phyloP scores from a whole-genome alignment of 2,888 invertebrate genomes.

The Epirrhoe tristata region DNA sequence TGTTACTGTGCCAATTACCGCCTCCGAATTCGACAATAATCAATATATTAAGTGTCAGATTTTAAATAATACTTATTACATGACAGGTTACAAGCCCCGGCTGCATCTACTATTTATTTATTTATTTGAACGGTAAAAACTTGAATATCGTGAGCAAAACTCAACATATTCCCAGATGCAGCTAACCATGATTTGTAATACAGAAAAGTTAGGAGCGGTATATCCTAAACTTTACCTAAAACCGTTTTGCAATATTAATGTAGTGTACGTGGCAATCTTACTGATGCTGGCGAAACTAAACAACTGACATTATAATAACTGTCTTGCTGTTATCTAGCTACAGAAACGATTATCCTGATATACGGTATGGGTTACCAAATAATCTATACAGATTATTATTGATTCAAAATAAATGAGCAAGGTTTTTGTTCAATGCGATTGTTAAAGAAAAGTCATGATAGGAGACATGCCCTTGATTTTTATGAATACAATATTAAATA shows the following conservation, averaged over 20 bases:
- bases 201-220: constrained; percentile 69
- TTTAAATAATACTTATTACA: too few species aligned
- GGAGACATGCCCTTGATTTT: too few species aligned
- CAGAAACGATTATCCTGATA: constrained; percentile 44
- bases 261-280: constrained; percentile 74
- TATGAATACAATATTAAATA: too few species aligned
- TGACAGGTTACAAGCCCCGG: too few species aligned
- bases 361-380: constrained; percentile 29
- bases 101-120: neutral
- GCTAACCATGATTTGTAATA: constrained; percentile 48
- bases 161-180: constrained; percentile 17
- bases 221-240: constrained; percentile 75
- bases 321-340: constrained; percentile 44
- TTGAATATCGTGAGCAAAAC: constrained; percentile 1
- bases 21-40: too few species aligned
- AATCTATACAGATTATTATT: neutral
- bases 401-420: neutral
- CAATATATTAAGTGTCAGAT: too few species aligned
- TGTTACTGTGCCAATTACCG: too few species aligned
- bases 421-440: too few species aligned
- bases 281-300: constrained; percentile 61
- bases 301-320: constrained; percentile 51
- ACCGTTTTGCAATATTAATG: constrained; percentile 79
- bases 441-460: too few species aligned
- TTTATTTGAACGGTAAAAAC: constrained; percentile 4